Evolutionary conservation across 1,140 invertebrate species (phyloP).

Genomic region (Vanessa atalanta): DNA sequence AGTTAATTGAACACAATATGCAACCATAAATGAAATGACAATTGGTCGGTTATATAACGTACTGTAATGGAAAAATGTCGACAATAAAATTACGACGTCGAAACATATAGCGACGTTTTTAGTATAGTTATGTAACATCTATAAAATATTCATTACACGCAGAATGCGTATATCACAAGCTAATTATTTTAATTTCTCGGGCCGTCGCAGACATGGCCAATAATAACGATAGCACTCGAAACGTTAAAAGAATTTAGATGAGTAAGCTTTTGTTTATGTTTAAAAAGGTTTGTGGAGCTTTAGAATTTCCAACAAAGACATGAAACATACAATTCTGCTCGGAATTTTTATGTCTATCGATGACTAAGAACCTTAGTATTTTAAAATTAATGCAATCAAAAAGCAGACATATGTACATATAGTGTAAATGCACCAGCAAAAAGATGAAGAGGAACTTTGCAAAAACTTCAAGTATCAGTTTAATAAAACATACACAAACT

Average conservation of each 20-base stretch:
- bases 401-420: background rate
- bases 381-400: slow-evolving; percentile 9
- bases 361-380: slow-evolving; percentile 26
- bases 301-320: slow-evolving; percentile 39
- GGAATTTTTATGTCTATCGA: slow-evolving; percentile 32
- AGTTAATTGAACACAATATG: slow-evolving; percentile 38
- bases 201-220: slow-evolving; percentile 69
- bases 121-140: slow-evolving; percentile 40
- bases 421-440: background rate
- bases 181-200: slow-evolving; percentile 79
- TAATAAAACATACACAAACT: no score
- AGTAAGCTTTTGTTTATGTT: slow-evolving; percentile 49
- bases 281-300: slow-evolving; percentile 36
- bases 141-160: slow-evolving; percentile 60
- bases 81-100: slow-evolving; percentile 32
- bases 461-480: no score
- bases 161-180: slow-evolving; percentile 61
- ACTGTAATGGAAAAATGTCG: slow-evolving; percentile 32
- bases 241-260: slow-evolving; percentile 67
- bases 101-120: slow-evolving; percentile 23
- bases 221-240: slow-evolving; percentile 66
- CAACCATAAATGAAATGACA: slow-evolving; percentile 38
- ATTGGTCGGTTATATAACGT: slow-evolving; percentile 35
- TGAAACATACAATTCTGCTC: slow-evolving; percentile 31
- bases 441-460: background rate